Conservation (phyloP, 2,888 invertebrate genomes). For the Melangyna quadrimaculata region DNA sequence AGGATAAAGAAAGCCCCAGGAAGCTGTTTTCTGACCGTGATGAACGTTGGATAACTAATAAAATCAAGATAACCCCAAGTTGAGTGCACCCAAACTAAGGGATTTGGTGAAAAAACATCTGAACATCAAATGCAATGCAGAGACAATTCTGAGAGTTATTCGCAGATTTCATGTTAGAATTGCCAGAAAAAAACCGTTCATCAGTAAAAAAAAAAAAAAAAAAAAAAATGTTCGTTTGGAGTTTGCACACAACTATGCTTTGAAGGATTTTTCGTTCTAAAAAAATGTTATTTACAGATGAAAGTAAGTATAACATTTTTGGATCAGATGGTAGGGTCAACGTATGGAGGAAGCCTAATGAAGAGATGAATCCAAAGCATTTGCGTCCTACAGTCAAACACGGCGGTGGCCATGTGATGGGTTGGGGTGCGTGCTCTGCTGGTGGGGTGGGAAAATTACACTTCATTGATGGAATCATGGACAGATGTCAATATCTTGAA, state of each 20-base stretch:
- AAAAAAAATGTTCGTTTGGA: constrained; percentile 7
- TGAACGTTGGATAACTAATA: not conserved
- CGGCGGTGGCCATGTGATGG: constrained; percentile 55
- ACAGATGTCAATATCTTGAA: too few species aligned
- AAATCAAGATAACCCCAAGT: not conserved
- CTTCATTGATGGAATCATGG: too few species aligned
- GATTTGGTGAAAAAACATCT: not conserved
- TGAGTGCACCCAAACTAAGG: not conserved
- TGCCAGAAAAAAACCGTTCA: constrained; percentile 10
- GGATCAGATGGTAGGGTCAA: constrained; percentile 23
- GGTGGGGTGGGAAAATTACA: too few species aligned
- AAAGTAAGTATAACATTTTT: constrained; percentile 14
- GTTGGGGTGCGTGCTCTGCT: constrained; percentile 54
- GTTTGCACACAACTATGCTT: constrained; percentile 41
- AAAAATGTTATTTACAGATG: constrained; percentile 3
- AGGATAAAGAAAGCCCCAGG: not conserved
- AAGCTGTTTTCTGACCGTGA: not conserved
- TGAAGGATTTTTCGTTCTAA: constrained; percentile 38
- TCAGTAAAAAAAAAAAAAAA: constrained; percentile 1
- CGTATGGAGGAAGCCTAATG: constrained; percentile 35
- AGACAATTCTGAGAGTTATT: not conserved
- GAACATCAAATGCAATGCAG: not conserved
- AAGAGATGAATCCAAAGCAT: constrained; percentile 28
- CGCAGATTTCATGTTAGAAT: not conserved
- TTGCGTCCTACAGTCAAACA: constrained; percentile 55